Evolutionary conservation across 2,113 vertebrate genomes (phyloP).

Genomic region (Cheirogaleus medius): DNA sequence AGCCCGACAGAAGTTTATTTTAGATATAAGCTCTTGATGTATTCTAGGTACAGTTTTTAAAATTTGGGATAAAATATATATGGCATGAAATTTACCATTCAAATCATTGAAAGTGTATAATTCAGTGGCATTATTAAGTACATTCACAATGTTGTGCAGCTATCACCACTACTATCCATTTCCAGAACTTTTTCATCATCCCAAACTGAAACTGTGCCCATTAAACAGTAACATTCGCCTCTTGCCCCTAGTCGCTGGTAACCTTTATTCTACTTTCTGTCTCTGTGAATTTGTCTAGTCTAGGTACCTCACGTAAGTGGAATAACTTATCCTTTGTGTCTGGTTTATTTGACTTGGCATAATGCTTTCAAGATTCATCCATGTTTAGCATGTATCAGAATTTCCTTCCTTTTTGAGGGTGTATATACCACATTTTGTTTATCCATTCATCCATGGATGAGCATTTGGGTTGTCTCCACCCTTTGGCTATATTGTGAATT

Average conservation of each 20-base stretch:
- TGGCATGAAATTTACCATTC: background rate
- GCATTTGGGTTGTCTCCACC: background rate
- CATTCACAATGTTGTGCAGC: background rate
- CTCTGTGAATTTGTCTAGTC: background rate
- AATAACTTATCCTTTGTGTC: background rate
- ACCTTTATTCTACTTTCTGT: background rate
- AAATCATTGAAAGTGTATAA: background rate
- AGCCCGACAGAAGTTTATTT: background rate
- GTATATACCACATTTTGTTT: background rate
- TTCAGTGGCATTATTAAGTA: background rate
- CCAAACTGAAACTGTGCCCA: background rate
- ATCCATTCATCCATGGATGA: background rate
- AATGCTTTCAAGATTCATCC: background rate
- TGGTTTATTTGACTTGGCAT: background rate
- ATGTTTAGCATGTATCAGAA: background rate
- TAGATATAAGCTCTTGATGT: background rate
- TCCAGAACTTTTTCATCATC: background rate
- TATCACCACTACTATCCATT: background rate
- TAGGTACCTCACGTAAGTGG: background rate
- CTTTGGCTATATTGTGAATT: background rate
- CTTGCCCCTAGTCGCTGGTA: background rate
- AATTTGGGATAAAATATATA: background rate
- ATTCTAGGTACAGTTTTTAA: background rate
- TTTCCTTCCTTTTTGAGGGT: background rate
- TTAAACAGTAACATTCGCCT: background rate